phyloP scores from a whole-genome alignment of 2,888 invertebrate genomes.

The Entomobrya multifasciata region DNA sequence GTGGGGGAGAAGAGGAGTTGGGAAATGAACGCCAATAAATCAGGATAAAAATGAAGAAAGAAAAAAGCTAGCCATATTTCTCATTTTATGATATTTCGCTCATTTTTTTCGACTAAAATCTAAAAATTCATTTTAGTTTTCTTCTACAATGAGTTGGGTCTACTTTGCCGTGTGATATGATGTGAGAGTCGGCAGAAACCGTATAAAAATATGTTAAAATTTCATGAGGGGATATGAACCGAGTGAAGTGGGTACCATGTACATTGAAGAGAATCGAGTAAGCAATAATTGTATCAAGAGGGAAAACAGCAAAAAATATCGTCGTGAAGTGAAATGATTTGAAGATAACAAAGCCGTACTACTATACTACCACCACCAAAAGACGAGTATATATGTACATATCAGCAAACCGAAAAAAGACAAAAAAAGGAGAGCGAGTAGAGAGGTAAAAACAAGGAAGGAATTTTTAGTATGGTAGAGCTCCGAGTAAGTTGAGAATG shows the following conservation, averaged over 20 bases:
- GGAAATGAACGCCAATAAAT: slow-evolving; percentile 55
- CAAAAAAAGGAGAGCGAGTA: slow-evolving; percentile 12
- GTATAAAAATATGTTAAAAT: slow-evolving; percentile 37
- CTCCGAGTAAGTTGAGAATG: slow-evolving; percentile 56
- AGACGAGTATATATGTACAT: neutral
- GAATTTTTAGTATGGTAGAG: slow-evolving; percentile 51
- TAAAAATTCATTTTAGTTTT: slow-evolving; percentile 26
- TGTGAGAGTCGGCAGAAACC: slow-evolving; percentile 22
- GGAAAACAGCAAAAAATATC: slow-evolving; percentile 28
- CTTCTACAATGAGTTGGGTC: no score
- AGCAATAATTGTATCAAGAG: slow-evolving; percentile 42
- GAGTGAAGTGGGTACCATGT: neutral
- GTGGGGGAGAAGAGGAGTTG: slow-evolving; percentile 32
- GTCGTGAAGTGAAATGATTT: slow-evolving; percentile 36
- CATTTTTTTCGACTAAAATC: slow-evolving; percentile 49
- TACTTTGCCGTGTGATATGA: slow-evolving; percentile 15
- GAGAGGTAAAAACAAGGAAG: slow-evolving; percentile 45
- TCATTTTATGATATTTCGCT: slow-evolving; percentile 63
- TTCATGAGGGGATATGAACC: slow-evolving; percentile 38
- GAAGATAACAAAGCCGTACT: slow-evolving; percentile 51
- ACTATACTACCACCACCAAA: no score
- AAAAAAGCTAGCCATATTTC: slow-evolving; percentile 60
- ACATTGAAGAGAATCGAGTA: neutral
- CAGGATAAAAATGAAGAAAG: slow-evolving; percentile 66
- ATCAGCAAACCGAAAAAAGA: slow-evolving; percentile 17